Conservation (phyloP, 2,888 invertebrate species). For the Metopia argyrocephala region DNA sequence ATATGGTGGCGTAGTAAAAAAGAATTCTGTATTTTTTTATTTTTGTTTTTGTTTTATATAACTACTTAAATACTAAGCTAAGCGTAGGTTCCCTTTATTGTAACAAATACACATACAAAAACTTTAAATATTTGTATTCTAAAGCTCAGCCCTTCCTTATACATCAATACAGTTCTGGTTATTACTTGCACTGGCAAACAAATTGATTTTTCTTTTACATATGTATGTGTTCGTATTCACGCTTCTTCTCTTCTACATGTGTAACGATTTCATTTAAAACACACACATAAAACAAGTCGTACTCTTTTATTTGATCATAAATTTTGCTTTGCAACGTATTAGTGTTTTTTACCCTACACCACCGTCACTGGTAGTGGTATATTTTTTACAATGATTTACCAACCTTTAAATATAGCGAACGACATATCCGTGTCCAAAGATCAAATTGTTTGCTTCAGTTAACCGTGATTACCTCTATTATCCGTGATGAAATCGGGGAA, state of each 20-base stretch:
- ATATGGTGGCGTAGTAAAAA: too few relatives aligned
- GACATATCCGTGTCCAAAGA: too few relatives aligned
- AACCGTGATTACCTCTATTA: too few relatives aligned
- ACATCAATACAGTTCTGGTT: neutral
- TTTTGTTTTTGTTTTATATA: neutral
- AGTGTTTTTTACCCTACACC: constrained; percentile 27
- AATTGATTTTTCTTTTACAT: constrained; percentile 28
- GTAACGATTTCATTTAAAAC: constrained; percentile 2
- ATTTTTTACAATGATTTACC: too few relatives aligned
- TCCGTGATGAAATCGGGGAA: too few relatives aligned
- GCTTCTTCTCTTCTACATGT: neutral
- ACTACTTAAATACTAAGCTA: neutral
- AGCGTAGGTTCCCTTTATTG: constrained; percentile 1
- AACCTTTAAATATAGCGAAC: too few relatives aligned
- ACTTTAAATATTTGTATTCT: neutral
- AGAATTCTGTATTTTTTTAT: too few relatives aligned
- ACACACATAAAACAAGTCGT: constrained; percentile 4
- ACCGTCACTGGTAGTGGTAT: too few relatives aligned
- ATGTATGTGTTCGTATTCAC: neutral
- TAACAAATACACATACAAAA: too few relatives aligned
- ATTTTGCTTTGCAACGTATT: constrained; percentile 38
- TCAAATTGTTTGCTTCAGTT: too few relatives aligned
- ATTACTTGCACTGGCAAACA: constrained; percentile 5
- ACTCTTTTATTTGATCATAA: constrained; percentile 59
- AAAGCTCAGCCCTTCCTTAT: constrained; percentile 11